Evolutionary conservation across 1,140 invertebrate species (phyloP).

Genomic region (Eciton burchellii): DNA sequence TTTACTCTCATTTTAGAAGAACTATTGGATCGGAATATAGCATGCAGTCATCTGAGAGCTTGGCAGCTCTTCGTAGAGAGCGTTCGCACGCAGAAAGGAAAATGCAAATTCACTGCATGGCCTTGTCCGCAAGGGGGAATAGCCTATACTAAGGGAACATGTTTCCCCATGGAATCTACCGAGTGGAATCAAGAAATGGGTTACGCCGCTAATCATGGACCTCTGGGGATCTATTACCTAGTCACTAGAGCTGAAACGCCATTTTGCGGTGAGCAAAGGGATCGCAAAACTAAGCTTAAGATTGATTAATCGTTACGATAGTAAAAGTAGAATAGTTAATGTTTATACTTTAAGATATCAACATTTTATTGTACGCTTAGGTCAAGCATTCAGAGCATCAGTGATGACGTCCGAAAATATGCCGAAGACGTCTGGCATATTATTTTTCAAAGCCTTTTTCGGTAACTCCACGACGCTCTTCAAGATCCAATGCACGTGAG

Average conservation of each 20-base stretch:
- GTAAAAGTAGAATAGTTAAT: no score
- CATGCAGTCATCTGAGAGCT: slow-evolving; percentile 90
- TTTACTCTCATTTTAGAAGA: slow-evolving; percentile 73
- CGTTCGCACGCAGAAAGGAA: slow-evolving; percentile 84
- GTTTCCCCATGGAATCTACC: slow-evolving; percentile 82
- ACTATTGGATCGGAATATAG: slow-evolving; percentile 85
- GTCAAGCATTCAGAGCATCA: slow-evolving; percentile 83
- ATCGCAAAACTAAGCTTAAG: slow-evolving; percentile 17
- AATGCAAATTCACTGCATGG: slow-evolving; percentile 85
- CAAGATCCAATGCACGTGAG: slow-evolving; percentile 82
- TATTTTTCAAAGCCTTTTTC: slow-evolving; percentile 80
- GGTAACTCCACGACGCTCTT: slow-evolving; percentile 79
- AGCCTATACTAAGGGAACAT: slow-evolving; percentile 82
- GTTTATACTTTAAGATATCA: neutral
- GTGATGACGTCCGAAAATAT: slow-evolving; percentile 78
- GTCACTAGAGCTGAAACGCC: slow-evolving; percentile 83
- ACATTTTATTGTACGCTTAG: slow-evolving; percentile 73
- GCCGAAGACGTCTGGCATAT: slow-evolving; percentile 78
- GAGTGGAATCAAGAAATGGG: slow-evolving; percentile 83
- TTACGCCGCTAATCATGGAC: slow-evolving; percentile 79
- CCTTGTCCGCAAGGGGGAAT: slow-evolving; percentile 82
- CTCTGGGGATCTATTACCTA: slow-evolving; percentile 83
- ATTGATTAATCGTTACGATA: neutral
- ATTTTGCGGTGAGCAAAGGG: slow-evolving; percentile 83
- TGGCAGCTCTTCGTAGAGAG: slow-evolving; percentile 91